Evolutionary conservation across 2,888 invertebrate species (phyloP), one percentile per base, ranked within the genome.

Genomic region (Plutella xylostella): DNA sequence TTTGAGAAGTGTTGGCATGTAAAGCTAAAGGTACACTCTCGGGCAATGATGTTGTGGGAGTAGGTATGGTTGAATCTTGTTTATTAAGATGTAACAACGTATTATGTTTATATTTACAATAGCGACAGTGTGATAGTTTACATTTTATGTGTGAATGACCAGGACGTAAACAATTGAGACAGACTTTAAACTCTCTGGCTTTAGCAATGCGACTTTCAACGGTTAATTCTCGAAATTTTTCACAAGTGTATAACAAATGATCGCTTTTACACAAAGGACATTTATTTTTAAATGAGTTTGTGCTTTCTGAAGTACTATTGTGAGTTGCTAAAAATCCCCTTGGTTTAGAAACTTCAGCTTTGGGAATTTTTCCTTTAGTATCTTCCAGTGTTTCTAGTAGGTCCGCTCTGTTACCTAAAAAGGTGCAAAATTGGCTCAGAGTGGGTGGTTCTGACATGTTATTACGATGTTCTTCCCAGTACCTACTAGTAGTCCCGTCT

Each of bases 71-170:
- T 28, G 17, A 38, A 31, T n/a, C 42, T 5, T 30, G 19, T 18
- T 7, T 42, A 11, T 34, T 34, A 38, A 17, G 33, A 40, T 54
- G 54, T 33, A 54, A 49, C 9, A 54, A 47, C 0, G 54, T 51
- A 30, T 48, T 53, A 28, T 54, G 53, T 25, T 44, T 51, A 9
- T 11, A 17, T 44, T 52, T 47, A 21, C 55, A 56, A 43, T 54
- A 55, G 25, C 44, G 51, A 37, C 55, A 56, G 28, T 40, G 50
- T 1, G 50, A 37, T 0, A 55, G 40, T 15, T 22, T 47, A 14
- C 54, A 55, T 6, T 38, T 35, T 6, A 40, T 50, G 1, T 33
- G 40, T 3, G 12, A 6, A 17, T 48, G 45, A 2, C 49, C 49
- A 14, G 38, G 33, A n/a, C 48, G 18, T 6, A 48, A 30, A 19